A percentile compares a stretch with the other conserved stretches of the same genome.
Evolutionary conservation across 2,888 invertebrate genomes (phyloP).

Genomic region (Epiperipatus broadwayi): DNA sequence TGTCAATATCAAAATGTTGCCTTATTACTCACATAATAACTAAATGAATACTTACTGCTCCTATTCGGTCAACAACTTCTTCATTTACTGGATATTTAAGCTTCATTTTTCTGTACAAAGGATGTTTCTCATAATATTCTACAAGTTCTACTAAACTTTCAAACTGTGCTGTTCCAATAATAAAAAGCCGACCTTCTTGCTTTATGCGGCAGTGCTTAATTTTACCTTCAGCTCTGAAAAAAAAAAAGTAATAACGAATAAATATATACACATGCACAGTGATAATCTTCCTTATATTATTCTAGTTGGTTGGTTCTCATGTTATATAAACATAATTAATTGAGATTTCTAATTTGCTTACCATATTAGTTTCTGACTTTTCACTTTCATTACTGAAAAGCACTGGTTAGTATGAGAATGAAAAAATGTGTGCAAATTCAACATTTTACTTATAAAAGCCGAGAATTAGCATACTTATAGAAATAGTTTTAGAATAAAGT

Average conservation of each 20-base stretch:
- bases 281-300: no score
- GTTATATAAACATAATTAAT: no score
- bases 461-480: no score
- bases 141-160: constrained; percentile 89
- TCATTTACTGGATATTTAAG: constrained; percentile 40
- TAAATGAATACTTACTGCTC: constrained; percentile 21
- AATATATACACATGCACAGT: no score
- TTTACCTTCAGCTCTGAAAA: constrained; percentile 60
- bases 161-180: constrained; percentile 75
- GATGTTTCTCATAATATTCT: constrained; percentile 69
- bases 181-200: constrained; percentile 71
- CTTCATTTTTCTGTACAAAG: constrained; percentile 74
- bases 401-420: no score
- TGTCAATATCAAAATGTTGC: no score
- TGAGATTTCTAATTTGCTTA: constrained; percentile 6
- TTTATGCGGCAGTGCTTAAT: constrained; percentile 93
- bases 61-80: constrained; percentile 21
- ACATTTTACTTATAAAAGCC: no score
- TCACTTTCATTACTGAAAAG: no score
- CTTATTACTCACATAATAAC: no score
- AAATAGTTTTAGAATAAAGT: no score
- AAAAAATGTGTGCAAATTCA: no score
- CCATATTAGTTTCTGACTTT: not conserved
- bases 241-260: not conserved
- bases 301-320: no score